Percentiles rank a stretch among this genome's conserved stretches.
Conservation (phyloP, 2,113 vertebrate species). For the Arenaria interpres region DNA sequence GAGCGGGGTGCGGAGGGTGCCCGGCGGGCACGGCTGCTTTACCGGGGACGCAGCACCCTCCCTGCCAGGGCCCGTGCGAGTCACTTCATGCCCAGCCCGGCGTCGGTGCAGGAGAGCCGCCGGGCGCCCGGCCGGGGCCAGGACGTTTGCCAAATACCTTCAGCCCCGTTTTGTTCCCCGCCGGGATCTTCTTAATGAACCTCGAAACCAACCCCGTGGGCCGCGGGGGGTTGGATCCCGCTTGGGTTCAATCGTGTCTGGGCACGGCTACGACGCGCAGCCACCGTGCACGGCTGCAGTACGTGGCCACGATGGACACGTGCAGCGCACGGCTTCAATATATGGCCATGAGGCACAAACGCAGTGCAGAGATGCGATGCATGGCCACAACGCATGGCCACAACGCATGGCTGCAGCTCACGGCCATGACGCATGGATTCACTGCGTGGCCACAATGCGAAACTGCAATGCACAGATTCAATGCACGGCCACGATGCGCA, state of each 20-base stretch:
- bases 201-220: fast-evolving
- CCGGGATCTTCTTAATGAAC: not conserved
- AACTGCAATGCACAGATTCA: fast-evolving
- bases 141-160: not conserved
- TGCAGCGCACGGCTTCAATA: fast-evolving
- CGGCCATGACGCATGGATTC: no score
- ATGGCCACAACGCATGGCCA: no score
- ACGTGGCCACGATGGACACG: not conserved
- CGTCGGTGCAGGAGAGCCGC: not conserved
- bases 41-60: fast-evolving
- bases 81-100: not conserved
- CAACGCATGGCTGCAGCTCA: no score
- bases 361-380: not conserved
- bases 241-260: fast-evolving
- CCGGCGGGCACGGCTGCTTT: not conserved
- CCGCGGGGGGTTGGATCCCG: fast-evolving
- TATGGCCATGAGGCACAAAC: no score
- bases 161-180: fast-evolving
- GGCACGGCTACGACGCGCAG: not conserved
- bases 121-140: fast-evolving
- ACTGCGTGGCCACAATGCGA: no score
- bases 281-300: not conserved
- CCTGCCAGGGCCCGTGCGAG: fast-evolving
- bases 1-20: not conserved
- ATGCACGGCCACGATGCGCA: no score